These are phyloP conservation scores for Chrysopa pallens DNA, from an alignment of 1,140 invertebrate genomes.

Conservation along the genomic window DNA sequence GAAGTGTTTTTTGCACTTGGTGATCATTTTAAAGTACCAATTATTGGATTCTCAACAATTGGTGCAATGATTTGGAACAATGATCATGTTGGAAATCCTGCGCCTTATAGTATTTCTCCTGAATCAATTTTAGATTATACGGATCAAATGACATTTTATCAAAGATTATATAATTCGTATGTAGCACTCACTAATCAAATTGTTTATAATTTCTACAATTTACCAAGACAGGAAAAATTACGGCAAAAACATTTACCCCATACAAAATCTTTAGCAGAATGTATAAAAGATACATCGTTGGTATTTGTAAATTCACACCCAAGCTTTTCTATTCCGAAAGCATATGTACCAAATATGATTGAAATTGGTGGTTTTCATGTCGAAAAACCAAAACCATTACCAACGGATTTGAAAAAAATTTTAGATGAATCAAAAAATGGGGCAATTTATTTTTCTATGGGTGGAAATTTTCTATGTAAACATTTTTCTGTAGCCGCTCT, in stretches of 20 bases:
- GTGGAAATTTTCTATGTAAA: conserved; percentile 31
- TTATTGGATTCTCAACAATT: background rate
- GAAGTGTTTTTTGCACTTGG: background rate
- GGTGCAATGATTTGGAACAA: background rate
- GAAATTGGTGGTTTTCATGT: conserved; percentile 19
- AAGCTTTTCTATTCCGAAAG: conserved; percentile 16
- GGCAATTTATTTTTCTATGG: conserved; percentile 49
- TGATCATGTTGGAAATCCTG: conserved; percentile 13
- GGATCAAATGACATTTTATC: conserved; percentile 20
- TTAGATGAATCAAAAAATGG: conserved; percentile 35
- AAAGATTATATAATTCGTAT: no score
- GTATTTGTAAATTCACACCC: conserved; percentile 20
- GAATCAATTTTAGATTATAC: conserved; percentile 14
- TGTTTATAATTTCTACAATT: no score
- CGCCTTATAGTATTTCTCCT: conserved; percentile 16
- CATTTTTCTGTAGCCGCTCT: conserved; percentile 24
- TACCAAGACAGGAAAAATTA: conserved; percentile 11
- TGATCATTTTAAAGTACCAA: background rate
- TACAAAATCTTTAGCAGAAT: conserved; percentile 24
- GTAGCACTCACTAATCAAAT: no score
- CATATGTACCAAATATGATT: conserved; percentile 17
- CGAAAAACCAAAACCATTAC: conserved; percentile 10
- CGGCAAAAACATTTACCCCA: conserved; percentile 18
- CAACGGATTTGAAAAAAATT: conserved; percentile 35
- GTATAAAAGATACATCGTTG: conserved; percentile 27